Conservation (phyloP, 2,888 invertebrate genomes). For the Drosophila borborema region DNA sequence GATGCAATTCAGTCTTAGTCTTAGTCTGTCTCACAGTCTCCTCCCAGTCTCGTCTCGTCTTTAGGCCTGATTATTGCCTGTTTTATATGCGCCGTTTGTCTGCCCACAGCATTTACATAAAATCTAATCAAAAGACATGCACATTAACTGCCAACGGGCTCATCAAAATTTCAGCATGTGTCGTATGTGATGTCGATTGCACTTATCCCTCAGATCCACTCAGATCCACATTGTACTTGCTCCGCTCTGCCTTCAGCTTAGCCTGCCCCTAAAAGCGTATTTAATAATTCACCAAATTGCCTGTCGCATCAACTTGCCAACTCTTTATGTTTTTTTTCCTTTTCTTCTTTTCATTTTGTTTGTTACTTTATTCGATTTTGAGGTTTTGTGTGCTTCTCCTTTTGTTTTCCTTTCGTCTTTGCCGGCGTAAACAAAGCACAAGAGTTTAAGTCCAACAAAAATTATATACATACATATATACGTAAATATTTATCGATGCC, state of each 20-base stretch:
- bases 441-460: constrained; percentile 9
- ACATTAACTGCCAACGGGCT: constrained; percentile 70
- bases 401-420: constrained; percentile 18
- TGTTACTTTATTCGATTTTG: constrained; percentile 9
- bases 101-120: constrained; percentile 73
- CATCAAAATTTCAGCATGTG: constrained; percentile 73
- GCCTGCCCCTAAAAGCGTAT: constrained; percentile 68
- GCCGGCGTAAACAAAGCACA: constrained; percentile 18
- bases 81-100: constrained; percentile 55
- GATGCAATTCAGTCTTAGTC: constrained; percentile 21
- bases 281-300: constrained; percentile 69
- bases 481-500: constrained; percentile 11
- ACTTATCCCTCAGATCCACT: constrained; percentile 41
- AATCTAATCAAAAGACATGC: constrained; percentile 78
- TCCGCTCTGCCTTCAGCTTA: not conserved
- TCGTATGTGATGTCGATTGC: constrained; percentile 34
- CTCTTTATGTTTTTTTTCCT: constrained; percentile 50
- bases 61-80: constrained; percentile 20
- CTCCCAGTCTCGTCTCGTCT: not conserved
- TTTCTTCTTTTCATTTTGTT: constrained; percentile 9
- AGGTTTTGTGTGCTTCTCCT: not conserved
- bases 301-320: constrained; percentile 53
- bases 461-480: constrained; percentile 2
- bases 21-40: constrained; percentile 1
- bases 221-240: not conserved